Percentiles rank a stretch among this genome's conserved stretches.
Conservation (phyloP, 2,888 invertebrate species). For the Xylocampa areola region DNA sequence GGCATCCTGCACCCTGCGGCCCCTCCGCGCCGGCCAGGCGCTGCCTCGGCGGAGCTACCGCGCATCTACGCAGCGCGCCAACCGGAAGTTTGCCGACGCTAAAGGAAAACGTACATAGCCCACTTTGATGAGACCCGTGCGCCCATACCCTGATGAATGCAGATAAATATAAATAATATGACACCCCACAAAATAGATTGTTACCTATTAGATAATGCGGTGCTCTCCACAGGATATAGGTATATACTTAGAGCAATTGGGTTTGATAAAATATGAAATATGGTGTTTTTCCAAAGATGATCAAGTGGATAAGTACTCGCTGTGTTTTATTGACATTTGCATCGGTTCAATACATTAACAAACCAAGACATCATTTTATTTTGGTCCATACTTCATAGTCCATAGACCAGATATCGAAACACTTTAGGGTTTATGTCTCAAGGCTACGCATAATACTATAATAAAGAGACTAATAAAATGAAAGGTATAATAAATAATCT, state of each 20-base stretch:
- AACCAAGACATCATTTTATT: not conserved
- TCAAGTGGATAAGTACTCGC: too few relatives aligned
- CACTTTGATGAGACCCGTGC: conserved; percentile 69
- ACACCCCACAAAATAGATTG: conserved; percentile 37
- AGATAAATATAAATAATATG: conserved; percentile 54
- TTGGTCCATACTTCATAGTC: too few relatives aligned
- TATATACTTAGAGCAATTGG: too few relatives aligned
- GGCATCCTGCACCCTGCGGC: conserved; percentile 44
- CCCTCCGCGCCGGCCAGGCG: conserved; percentile 39
- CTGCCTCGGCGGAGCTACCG: conserved; percentile 58
- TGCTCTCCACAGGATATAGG: conserved; percentile 53
- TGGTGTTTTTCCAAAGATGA: too few relatives aligned
- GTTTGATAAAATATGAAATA: not conserved
- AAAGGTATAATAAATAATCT: too few relatives aligned
- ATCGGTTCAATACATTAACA: not conserved
- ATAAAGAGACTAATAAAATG: too few relatives aligned
- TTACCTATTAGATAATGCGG: conserved; percentile 48
- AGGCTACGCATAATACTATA: too few relatives aligned
- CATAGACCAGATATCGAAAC: too few relatives aligned
- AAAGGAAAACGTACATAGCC: conserved; percentile 79
- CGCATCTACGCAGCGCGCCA: conserved; percentile 84
- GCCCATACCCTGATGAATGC: conserved; percentile 48
- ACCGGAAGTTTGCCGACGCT: conserved; percentile 78
- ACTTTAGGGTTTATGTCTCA: too few relatives aligned
- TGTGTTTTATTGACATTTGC: not conserved